Evolutionary conservation across 92 coral and sea anemone species (phyloP), one percentile per base, ranked within the genome.

Genomic region (Palythoa grandis): DNA sequence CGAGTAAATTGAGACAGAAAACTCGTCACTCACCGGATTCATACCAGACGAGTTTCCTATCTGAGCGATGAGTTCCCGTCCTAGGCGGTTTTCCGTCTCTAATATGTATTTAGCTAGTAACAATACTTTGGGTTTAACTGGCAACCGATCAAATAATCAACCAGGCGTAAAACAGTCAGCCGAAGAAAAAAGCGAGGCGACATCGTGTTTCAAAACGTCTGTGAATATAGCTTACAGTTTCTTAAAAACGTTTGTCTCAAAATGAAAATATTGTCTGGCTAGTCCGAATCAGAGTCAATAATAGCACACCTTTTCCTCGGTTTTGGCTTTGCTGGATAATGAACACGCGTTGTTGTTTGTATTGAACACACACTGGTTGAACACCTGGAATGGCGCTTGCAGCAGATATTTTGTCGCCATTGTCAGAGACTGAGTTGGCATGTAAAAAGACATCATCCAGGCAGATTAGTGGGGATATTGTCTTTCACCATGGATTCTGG

Each of bases 381-480:
- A 86, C 47, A 86, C 72, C 40, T 86, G 88, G 38, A 75, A 75
- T 87, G 89, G 89, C 70, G 72, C 85, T 50, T 38, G 73, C 39
- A 0, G 52, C 77, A 79, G 48, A 5, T 52, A 29, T 61, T 87
- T 87, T 11, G 88, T 76, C 70, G 74, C 83, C 83, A 85, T 53
- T 56, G 61, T 56, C 61, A 56, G 61, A 56, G 61, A 56, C 61
- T 56, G 61, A 56, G 14, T 56, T 56, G 61, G 61, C 61, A 56
- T 56, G 61, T 56, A 56, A 11, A 56, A 56, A 56, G 61, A 3
- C 61, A 56, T 56, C 61, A 56, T 56, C 61, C 61, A 56, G 61
- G 61, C 61, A 56, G 61, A 56, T 56, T 56, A 40, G 61, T 53
- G 20, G 53, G 78, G 78, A 74, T 74, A 65, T 23, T 57, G 20